Evolutionary conservation across 2,113 vertebrate species (phyloP).

Genomic region (Porphyrio hochstetteri): DNA sequence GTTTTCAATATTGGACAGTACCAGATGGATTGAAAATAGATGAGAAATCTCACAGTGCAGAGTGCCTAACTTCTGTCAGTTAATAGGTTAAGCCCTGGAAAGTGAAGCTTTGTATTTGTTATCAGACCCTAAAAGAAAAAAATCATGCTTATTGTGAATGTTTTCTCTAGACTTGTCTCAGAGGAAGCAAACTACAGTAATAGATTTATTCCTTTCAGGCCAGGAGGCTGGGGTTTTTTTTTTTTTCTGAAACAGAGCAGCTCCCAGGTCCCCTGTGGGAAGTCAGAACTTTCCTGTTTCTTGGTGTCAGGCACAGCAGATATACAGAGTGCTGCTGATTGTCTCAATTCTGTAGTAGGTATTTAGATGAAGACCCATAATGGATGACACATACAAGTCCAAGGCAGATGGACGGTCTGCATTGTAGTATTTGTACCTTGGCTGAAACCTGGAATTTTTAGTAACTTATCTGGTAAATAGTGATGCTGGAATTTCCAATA

Average conservation of each 20-base stretch:
- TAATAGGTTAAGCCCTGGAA: constrained; percentile 12
- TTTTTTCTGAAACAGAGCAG: neutral
- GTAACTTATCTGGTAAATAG: neutral
- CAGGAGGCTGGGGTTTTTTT: neutral
- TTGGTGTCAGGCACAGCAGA: neutral
- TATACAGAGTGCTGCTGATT: neutral
- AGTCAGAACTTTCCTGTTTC: neutral
- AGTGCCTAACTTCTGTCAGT: neutral
- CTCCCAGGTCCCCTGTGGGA: neutral
- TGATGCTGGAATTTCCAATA: neutral
- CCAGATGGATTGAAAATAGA: constrained; percentile 24
- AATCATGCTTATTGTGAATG: neutral
- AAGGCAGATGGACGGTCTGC: neutral
- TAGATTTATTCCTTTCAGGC: constrained; percentile 2
- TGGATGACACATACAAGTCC: neutral
- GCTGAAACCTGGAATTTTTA: neutral
- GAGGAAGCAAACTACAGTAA: constrained; percentile 7
- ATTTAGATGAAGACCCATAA: neutral
- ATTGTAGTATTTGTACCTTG: neutral
- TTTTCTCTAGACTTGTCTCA: constrained; percentile 26
- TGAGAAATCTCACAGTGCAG: neutral
- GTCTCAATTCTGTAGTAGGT: neutral
- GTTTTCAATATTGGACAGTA: neutral
- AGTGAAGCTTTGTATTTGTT: neutral
- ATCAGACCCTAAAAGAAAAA: neutral